phyloP scores from a whole-genome alignment of 1,140 invertebrate genomes.

The Wasmannia auropunctata region DNA sequence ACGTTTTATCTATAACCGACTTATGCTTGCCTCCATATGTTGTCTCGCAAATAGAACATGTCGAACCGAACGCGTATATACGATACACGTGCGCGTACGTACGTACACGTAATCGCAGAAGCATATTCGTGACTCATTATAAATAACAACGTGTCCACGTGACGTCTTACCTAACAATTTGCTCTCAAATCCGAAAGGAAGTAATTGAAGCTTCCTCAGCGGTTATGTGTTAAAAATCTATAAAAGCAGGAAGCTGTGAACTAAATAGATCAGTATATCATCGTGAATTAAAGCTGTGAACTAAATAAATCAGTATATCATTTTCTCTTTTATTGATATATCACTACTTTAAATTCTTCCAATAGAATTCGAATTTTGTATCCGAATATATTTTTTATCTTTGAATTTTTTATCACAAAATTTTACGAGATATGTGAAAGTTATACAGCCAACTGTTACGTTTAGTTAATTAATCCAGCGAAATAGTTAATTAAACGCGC shows the following conservation, averaged over 20 bases:
- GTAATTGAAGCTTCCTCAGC: background rate
- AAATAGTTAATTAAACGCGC: background rate
- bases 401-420: background rate
- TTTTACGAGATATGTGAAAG: background rate
- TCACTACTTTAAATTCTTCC: background rate
- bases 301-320: background rate
- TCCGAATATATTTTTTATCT: background rate
- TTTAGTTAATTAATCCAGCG: background rate
- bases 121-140: constrained; percentile 17
- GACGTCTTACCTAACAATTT: constrained; percentile 30
- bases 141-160: constrained; percentile 29
- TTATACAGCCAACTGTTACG: background rate
- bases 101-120: background rate
- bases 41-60: background rate
- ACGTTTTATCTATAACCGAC: background rate
- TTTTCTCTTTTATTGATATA: background rate
- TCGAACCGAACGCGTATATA: background rate
- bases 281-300: too few species aligned
- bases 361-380: background rate
- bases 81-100: background rate
- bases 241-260: background rate
- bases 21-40: background rate
- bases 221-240: background rate
- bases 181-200: background rate
- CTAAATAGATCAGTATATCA: background rate